A percentile compares a stretch with the other conserved stretches of the same genome.
Conservation (phyloP, 2,113 vertebrate species). For the Ptyas mucosa region DNA sequence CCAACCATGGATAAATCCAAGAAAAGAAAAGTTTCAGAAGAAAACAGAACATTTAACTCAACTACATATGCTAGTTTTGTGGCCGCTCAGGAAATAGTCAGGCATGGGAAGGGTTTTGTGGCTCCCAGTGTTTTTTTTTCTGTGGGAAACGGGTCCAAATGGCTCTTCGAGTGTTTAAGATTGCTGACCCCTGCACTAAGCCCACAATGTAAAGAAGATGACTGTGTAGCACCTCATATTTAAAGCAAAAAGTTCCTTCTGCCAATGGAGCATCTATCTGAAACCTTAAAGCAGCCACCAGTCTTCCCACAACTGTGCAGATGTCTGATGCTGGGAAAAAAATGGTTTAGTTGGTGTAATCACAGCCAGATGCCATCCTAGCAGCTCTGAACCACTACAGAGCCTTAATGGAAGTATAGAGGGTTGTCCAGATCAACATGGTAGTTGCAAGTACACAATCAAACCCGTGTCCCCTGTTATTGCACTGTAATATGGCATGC, state of each 20-base stretch:
- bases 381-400: background rate
- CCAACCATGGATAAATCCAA: too few relatives aligned
- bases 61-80: too few relatives aligned
- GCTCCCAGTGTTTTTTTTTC: too few relatives aligned
- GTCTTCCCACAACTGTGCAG: background rate
- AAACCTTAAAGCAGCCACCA: background rate
- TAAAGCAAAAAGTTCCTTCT: background rate
- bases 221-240: background rate
- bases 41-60: too few relatives aligned
- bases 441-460: background rate
- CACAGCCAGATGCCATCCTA: background rate
- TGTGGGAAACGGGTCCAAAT: too few relatives aligned
- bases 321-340: background rate
- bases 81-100: too few relatives aligned
- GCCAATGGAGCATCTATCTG: background rate
- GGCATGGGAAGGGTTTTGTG: too few relatives aligned
- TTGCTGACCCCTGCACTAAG: background rate
- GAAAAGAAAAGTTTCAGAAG: too few relatives aligned
- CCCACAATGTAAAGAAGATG: background rate
- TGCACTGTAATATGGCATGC: background rate
- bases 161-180: too few relatives aligned
- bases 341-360: background rate
- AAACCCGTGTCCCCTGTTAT: background rate
- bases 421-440: background rate
- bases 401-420: background rate